Base-by-base conservation (phyloP, 1,140 invertebrate genomes). In the Zaprionus capensis region DNA sequence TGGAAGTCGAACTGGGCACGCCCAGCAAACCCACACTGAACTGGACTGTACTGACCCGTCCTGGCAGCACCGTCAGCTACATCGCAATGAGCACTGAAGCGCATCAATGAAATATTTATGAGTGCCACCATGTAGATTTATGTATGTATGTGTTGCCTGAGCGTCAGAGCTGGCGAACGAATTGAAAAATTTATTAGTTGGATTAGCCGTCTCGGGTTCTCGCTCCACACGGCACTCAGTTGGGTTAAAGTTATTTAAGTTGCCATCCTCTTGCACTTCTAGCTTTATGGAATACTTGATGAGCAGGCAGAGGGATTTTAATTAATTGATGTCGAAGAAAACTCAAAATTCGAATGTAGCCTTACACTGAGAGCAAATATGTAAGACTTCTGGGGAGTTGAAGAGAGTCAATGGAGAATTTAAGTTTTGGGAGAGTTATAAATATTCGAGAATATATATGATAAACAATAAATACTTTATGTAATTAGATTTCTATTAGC, bases 21-120 rank as follows among this genome's bases (percentile, higher is more conserved):
- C 62, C 64, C 67, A 69, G 31, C 2, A 9, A 3, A 34, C 55
- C 59, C 75, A 59, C 26, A 49, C 41, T n/a, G n/a, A 17, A 17
- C 41, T 17, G 41, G 2, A 46, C 41, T 46, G n/a, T 5, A 46
- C n/a, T 46, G 41, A 78, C 41, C 44, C 22, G 34, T 26, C 51
- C 36, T 49, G 58, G 44, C 56, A 65, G 17, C 31, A 51, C 15
- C 51, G 51, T 22, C 53, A 68, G 26, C 26, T 58, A 26, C 57
- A 74, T 51, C 44, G 41, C 62, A 72, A 57, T 71, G 69, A 77
- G 74, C 69, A 79, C 31, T 62, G 78, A 71, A 62, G 80, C 66
- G 76, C 70, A 56, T 59, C 67, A 72, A 78, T 87, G 78, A 87
- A 87, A 87, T 87, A 84, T 88, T 80, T 81, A 81, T 80, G 84